phyloP scores from a whole-genome alignment of 2,113 vertebrate species.

The Fregetta grallaria region DNA sequence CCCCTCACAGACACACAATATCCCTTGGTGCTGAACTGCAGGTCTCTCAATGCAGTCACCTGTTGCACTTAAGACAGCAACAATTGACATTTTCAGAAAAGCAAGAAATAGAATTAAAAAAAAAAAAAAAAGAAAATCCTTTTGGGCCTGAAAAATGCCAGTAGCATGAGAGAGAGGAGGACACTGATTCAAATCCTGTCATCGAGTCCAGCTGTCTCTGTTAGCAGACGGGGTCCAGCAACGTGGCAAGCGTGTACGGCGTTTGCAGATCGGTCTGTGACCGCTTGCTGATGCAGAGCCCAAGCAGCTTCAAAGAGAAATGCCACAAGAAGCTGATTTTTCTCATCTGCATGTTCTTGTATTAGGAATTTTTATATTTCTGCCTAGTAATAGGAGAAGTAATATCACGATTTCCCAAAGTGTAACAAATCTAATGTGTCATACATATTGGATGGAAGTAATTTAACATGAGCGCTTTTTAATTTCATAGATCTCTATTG shows the following conservation, averaged over 20 bases:
- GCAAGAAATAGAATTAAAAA: neutral
- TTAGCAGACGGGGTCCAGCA: constrained; percentile 13
- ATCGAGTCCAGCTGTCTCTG: neutral
- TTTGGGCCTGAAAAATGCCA: neutral
- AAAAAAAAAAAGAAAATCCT: neutral
- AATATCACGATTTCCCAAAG: constrained; percentile 48
- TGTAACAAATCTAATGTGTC: constrained; percentile 64
- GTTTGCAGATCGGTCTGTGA: constrained; percentile 27
- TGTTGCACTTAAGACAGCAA: neutral
- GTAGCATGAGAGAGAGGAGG: neutral
- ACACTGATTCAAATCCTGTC: neutral
- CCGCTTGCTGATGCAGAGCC: constrained; percentile 32
- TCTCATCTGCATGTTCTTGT: constrained; percentile 63
- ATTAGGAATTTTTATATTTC: constrained; percentile 67
- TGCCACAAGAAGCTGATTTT: constrained; percentile 54
- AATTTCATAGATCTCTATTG: constrained; percentile 67
- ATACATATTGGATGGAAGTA: constrained; percentile 63
- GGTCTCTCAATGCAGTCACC: neutral
- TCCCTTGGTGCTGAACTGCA: neutral
- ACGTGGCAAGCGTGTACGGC: neutral
- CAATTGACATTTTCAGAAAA: neutral
- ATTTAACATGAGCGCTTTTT: constrained; percentile 65
- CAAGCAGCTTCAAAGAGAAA: constrained; percentile 59
- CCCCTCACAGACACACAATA: neutral
- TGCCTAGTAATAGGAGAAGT: constrained; percentile 38